Conservation (phyloP, 2,113 vertebrate genomes). For the Chrysochloris asiatica region DNA sequence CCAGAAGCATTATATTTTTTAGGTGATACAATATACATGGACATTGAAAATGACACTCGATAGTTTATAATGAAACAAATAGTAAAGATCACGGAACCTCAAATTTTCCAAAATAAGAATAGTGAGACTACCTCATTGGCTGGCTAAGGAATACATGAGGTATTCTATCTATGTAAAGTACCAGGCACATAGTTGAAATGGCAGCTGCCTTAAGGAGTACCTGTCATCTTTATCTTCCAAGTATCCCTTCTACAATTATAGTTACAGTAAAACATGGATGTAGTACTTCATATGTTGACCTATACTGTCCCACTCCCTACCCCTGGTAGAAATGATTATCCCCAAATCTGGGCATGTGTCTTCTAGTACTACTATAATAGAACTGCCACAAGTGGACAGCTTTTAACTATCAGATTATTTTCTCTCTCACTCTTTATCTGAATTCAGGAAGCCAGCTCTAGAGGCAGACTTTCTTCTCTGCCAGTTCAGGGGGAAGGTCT, state of each 20-base stretch:
- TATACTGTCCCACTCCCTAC: background rate
- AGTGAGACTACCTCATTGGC: background rate
- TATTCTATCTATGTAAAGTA: background rate
- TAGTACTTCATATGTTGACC: background rate
- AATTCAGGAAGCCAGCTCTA: too few relatives aligned
- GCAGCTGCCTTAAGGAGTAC: background rate
- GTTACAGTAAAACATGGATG: background rate
- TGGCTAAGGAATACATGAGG: background rate
- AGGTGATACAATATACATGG: too few relatives aligned
- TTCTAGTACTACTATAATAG: too few relatives aligned
- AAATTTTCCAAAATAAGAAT: constrained; percentile 12
- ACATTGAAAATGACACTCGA: too few relatives aligned
- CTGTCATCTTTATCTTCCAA: background rate
- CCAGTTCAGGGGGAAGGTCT: too few relatives aligned
- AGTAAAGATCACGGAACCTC: background rate
- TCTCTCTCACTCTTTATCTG: too few relatives aligned
- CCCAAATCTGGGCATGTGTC: background rate
- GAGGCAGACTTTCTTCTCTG: too few relatives aligned
- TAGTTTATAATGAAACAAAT: background rate
- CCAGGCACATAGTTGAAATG: background rate
- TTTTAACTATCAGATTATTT: too few relatives aligned
- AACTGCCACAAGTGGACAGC: too few relatives aligned
- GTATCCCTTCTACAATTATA: background rate
- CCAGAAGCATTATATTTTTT: too few relatives aligned
- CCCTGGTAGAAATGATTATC: background rate